Percentiles rank a stretch among this genome's conserved stretches.
Evolutionary conservation across 2,888 invertebrate genomes (phyloP).

Genomic region (Gryllus longicercus): DNA sequence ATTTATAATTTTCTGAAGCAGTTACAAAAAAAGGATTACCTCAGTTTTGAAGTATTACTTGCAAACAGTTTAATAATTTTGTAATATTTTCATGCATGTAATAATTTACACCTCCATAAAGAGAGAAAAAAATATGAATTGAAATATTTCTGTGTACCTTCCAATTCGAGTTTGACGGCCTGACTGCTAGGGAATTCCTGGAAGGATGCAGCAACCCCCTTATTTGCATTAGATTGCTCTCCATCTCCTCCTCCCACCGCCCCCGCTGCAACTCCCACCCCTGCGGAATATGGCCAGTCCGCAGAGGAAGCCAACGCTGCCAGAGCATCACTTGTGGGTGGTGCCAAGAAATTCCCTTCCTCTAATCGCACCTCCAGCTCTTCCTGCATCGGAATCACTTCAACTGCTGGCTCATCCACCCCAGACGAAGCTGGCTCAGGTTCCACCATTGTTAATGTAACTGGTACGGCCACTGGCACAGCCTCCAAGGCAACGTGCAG

Average conservation of each 20-base stretch:
- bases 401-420: conserved; percentile 30
- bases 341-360: conserved; percentile 45
- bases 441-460: conserved; percentile 42
- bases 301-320: conserved; percentile 40
- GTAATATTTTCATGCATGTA: too few relatives aligned
- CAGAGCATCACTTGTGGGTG: not conserved
- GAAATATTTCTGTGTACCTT: conserved; percentile 41
- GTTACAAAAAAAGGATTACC: too few relatives aligned
- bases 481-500: conserved; percentile 46
- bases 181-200: conserved; percentile 48
- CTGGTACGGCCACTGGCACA: conserved; percentile 40
- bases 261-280: conserved; percentile 49
- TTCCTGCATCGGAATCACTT: conserved; percentile 55
- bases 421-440: conserved; percentile 41
- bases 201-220: conserved; percentile 40
- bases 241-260: conserved; percentile 45
- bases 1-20: too few relatives aligned
- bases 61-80: too few relatives aligned
- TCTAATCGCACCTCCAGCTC: conserved; percentile 57
- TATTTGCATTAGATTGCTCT: conserved; percentile 39
- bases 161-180: conserved; percentile 53
- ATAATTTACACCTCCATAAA: too few relatives aligned
- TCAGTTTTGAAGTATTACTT: too few relatives aligned
- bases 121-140: too few relatives aligned
- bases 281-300: conserved; percentile 50